Evolutionary conservation across 64 coral and sea anemone species (phyloP).

Genomic region (Dendronephthya gigantea): DNA sequence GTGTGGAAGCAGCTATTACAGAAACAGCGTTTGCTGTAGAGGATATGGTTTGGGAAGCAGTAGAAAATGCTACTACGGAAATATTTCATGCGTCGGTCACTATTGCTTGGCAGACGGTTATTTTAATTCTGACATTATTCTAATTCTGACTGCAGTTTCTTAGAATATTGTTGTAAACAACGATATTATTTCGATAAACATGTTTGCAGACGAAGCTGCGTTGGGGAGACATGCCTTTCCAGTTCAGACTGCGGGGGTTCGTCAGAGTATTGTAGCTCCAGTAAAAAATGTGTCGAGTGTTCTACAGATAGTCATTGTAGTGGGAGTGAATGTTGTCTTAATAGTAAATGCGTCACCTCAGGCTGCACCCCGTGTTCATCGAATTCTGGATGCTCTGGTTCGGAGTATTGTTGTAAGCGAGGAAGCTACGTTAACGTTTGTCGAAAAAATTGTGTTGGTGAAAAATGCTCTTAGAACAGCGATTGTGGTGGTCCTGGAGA

Average conservation of each 20-base stretch:
- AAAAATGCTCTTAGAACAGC: too few species aligned
- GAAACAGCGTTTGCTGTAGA: neutral
- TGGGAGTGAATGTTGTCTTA: too few species aligned
- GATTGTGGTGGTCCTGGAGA: too few species aligned
- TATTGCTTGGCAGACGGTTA: neutral
- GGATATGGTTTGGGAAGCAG: too few species aligned
- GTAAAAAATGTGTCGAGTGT: neutral
- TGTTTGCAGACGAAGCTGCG: neutral
- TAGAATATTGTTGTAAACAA: neutral
- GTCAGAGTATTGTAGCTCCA: neutral
- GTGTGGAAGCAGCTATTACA: neutral
- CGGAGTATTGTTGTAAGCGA: too few species aligned
- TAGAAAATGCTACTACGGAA: too few species aligned
- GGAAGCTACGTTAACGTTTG: too few species aligned
- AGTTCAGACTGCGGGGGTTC: neutral
- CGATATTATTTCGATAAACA: neutral
- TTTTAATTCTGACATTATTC: neutral
- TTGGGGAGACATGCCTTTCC: neutral
- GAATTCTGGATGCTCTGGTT: too few species aligned
- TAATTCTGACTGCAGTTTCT: neutral
- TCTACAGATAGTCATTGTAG: too few species aligned
- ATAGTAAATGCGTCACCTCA: too few species aligned
- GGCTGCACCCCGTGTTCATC: too few species aligned
- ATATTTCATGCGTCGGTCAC: neutral
- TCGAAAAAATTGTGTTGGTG: too few species aligned